These are phyloP conservation scores for Disparrhopalites patrizii DNA, from an alignment of 2,888 invertebrate species.

Conservation along the genomic window DNA sequence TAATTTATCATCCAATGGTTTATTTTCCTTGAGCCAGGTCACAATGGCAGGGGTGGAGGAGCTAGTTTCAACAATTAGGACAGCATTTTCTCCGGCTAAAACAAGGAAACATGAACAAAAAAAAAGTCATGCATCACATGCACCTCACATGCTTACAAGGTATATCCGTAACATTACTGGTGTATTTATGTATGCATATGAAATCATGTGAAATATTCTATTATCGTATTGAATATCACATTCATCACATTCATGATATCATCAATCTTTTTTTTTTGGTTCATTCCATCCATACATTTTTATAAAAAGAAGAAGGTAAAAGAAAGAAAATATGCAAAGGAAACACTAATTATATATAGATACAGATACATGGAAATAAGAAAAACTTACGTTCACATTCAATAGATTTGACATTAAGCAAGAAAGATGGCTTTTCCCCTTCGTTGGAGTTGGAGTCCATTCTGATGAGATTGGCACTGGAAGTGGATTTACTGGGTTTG, in stretches of 20 bases:
- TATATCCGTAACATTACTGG: too few relatives aligned
- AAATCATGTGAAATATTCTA: too few relatives aligned
- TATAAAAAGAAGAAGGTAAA: not conserved
- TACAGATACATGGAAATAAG: not conserved
- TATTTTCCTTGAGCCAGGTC: conserved; percentile 84
- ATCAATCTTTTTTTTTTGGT: not conserved
- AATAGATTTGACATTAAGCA: conserved; percentile 30
- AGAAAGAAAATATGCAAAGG: too few relatives aligned
- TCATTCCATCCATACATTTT: not conserved
- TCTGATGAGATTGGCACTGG: conserved; percentile 26
- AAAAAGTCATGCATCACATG: too few relatives aligned
- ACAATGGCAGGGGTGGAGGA: conserved; percentile 60
- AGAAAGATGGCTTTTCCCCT: conserved; percentile 12
- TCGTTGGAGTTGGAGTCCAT: conserved; percentile 28
- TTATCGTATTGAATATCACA: not conserved
- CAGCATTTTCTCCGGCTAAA: conserved; percentile 81
- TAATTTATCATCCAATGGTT: conserved; percentile 68
- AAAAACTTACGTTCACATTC: conserved; percentile 44
- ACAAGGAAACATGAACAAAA: conserved; percentile 40
- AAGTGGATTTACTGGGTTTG: conserved; percentile 1
- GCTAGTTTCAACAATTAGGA: conserved; percentile 72
- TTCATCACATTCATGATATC: too few relatives aligned
- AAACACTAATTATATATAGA: too few relatives aligned
- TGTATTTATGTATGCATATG: too few relatives aligned
- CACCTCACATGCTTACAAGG: too few relatives aligned